phyloP scores from a whole-genome alignment of 2,113 vertebrate species.

The Chlamydotis undulata region DNA sequence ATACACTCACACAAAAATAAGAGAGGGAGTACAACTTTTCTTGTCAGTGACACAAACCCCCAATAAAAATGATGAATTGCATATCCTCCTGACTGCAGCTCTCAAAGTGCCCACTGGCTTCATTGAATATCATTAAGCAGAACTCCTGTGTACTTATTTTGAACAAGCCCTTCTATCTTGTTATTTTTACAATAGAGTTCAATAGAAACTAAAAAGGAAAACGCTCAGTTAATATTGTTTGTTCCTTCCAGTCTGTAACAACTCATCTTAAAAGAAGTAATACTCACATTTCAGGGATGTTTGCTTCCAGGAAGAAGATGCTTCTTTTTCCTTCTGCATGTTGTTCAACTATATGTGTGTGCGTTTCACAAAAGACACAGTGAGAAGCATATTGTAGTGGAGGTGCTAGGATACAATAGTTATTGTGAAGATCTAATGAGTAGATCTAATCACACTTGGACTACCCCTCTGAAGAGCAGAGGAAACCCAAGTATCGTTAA shows the following conservation, averaged over 20 bases:
- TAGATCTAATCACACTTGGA: not conserved
- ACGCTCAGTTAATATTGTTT: not conserved
- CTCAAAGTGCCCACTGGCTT: not conserved
- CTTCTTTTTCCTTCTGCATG: not conserved
- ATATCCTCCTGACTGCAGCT: not conserved
- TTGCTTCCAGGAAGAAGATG: not conserved
- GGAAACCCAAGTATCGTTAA: not conserved
- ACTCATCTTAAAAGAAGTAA: not conserved
- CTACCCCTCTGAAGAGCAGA: not conserved
- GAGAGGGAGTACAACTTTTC: not conserved
- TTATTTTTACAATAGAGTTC: not conserved
- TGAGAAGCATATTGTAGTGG: not conserved
- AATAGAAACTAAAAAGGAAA: not conserved
- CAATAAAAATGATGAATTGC: not conserved
- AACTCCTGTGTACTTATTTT: not conserved
- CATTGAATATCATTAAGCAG: not conserved
- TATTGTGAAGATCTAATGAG: not conserved
- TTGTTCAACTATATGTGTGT: not conserved
- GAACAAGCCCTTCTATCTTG: not conserved
- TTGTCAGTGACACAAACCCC: not conserved
- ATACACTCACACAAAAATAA: slow-evolving; percentile 5
- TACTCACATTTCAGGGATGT: not conserved
- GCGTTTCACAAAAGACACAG: not conserved
- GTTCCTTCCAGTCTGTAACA: not conserved
- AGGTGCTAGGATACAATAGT: not conserved